These are phyloP conservation scores for Marmota flaviventris DNA, from an alignment of 2,113 vertebrate genomes.

Conservation along the genomic window DNA sequence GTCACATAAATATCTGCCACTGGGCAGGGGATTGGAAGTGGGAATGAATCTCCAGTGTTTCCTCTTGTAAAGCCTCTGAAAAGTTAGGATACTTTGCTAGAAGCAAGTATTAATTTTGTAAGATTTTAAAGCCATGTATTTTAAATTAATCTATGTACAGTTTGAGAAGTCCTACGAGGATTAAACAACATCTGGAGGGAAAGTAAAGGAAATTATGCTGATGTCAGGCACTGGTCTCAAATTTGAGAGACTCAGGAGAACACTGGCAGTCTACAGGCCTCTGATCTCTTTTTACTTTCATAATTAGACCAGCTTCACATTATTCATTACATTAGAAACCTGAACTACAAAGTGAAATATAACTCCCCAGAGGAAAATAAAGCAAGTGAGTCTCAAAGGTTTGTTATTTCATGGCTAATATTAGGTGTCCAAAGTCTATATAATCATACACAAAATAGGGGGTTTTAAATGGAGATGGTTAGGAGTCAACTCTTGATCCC, in stretches of 20 bases:
- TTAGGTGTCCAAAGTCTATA: not conserved
- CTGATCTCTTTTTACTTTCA: not conserved
- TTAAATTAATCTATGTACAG: not conserved
- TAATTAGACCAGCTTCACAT: not conserved
- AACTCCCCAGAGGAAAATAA: constrained; percentile 34
- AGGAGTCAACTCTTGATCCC: not conserved
- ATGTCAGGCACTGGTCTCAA: not conserved
- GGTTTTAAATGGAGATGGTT: not conserved
- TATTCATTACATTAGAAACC: not conserved
- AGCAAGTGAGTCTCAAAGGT: not conserved
- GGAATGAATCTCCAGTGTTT: not conserved
- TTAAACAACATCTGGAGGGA: not conserved
- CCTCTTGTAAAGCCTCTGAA: not conserved
- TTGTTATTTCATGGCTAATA: not conserved
- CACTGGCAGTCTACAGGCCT: not conserved
- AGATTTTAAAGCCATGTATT: not conserved
- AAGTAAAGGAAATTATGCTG: constrained; percentile 5
- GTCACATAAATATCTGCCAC: not conserved
- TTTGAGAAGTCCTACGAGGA: not conserved
- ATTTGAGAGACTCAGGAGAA: not conserved
- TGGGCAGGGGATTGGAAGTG: no score
- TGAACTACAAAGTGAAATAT: not conserved
- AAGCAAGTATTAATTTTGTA: not conserved
- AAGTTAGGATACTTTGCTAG: not conserved
- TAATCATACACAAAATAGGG: not conserved